Evolutionary conservation across 2,797 vertebrate species (phyloP).

Genomic region (Mycteria americana): DNA sequence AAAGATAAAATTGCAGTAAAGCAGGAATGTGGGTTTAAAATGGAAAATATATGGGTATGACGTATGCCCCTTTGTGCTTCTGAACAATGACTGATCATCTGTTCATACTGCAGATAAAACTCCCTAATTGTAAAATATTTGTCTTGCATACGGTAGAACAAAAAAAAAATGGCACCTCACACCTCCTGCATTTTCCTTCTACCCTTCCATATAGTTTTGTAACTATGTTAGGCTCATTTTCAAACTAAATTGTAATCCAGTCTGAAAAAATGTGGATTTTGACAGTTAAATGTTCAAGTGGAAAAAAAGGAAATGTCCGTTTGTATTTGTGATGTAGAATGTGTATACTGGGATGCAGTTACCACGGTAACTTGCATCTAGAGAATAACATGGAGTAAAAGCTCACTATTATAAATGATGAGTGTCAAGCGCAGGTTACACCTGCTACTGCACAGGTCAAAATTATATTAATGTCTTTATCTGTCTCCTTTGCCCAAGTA

Average conservation of each 20-base stretch:
- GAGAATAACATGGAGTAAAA: slow-evolving; percentile 55
- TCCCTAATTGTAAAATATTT: slow-evolving; percentile 56
- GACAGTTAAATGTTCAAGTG: slow-evolving; percentile 32
- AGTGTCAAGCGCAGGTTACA: slow-evolving; percentile 52
- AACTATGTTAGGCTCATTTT: neutral
- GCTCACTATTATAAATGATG: slow-evolving; percentile 64
- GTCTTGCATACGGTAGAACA: neutral
- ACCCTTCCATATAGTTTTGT: neutral
- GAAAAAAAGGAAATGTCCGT: neutral
- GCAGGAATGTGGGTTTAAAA: slow-evolving; percentile 32
- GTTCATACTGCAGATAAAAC: slow-evolving; percentile 36
- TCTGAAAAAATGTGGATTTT: neutral
- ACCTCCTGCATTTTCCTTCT: neutral
- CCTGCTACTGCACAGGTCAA: slow-evolving; percentile 51
- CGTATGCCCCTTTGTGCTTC: slow-evolving; percentile 16
- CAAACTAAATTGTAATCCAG: neutral
- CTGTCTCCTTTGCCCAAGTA: slow-evolving; percentile 23
- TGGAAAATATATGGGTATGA: slow-evolving; percentile 9
- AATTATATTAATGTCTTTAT: slow-evolving; percentile 68
- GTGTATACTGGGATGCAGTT: slow-evolving; percentile 61
- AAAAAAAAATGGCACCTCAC: neutral
- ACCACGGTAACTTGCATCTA: slow-evolving; percentile 64
- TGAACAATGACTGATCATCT: slow-evolving; percentile 58
- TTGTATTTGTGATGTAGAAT: slow-evolving; percentile 48
- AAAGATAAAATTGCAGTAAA: slow-evolving; percentile 45